Base-by-base conservation (phyloP, 2,888 invertebrate species). In the Malachius bipustulatus region DNA sequence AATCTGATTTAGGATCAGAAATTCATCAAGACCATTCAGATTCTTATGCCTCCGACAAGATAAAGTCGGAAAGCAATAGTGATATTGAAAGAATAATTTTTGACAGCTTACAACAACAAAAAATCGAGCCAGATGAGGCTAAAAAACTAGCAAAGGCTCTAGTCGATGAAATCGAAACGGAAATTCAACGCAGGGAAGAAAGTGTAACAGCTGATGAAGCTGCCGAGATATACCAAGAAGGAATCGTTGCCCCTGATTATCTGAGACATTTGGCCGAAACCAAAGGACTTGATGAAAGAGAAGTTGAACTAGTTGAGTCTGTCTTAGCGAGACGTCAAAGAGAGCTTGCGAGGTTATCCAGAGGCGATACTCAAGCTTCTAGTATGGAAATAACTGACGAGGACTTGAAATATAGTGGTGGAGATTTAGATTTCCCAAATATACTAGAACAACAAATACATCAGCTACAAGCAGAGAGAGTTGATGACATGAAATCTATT, bases 321-420 rank as follows among this genome's bases (percentile, higher is more conserved):
- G 65, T 67, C n/a, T 49, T 66, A 26, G 65, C 62, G 4, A 52
- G 64, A 39, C 62, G 65, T 43, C 64, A 64, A 47, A 48, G 63
- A 38, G 60, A 65, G 42, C 46, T 65, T 39, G 50, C 60, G 14
- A 63, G 57, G 46, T 49, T 67, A 19, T 51, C 60, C 4, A 51
- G 67, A 35, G 62, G 59, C 24, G 65, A 66, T 40, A 67, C 67
- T 14, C 64, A 65, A 54, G 63, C 67, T 4, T 67, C 70, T 1
- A 70, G 70, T 43, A 64, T 70, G 55, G 70, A 71, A 57, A 68
- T 65, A 35, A 71, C 70, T 9, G 71, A 71, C 46, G 80, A 80
- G 66, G 80, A 80, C 53, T 69, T 80, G 45, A 70, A 71, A 49
- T 78, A 76, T 53, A 79, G 77, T 53, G 77, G 77, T 35, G 70